These are phyloP conservation scores for Hippocampus mohnikei DNA, from an alignment of 2,113 vertebrate species.

Conservation along the genomic window DNA sequence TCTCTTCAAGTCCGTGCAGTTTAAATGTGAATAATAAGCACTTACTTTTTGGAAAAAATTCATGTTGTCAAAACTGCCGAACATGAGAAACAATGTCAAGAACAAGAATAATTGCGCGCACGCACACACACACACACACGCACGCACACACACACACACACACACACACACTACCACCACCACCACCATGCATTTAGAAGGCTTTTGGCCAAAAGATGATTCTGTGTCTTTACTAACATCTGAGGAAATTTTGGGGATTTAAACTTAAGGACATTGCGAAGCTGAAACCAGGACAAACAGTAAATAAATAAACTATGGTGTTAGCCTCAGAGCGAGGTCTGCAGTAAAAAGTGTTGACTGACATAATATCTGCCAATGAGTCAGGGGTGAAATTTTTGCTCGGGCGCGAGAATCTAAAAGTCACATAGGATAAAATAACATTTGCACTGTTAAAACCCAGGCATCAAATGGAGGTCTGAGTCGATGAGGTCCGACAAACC, in stretches of 20 bases:
- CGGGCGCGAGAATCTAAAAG: slow-evolving; percentile 7
- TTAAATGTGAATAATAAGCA: neutral
- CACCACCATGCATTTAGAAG: too few species aligned
- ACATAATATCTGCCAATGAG: neutral
- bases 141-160: too few species aligned
- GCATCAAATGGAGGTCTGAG: slow-evolving; percentile 34
- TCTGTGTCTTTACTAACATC: neutral
- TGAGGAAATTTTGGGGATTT: neutral
- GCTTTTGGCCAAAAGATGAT: neutral
- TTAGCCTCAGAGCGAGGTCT: neutral
- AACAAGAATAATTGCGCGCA: neutral
- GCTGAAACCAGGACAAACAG: neutral
- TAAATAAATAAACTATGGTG: neutral
- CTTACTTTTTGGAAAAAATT: slow-evolving; percentile 61
- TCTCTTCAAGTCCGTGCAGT: neutral
- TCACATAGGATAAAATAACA: slow-evolving; percentile 46
- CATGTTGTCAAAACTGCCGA: slow-evolving; percentile 54
- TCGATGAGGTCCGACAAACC: slow-evolving; percentile 33
- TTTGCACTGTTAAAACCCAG: slow-evolving; percentile 28
- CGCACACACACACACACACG: too few species aligned
- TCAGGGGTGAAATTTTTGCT: neutral
- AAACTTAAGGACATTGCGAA: neutral
- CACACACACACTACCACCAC: too few species aligned
- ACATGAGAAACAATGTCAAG: slow-evolving; percentile 19
- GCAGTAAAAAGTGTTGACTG: neutral